Evolutionary conservation across 2,797 vertebrate genomes (phyloP), one percentile per base, ranked within the genome.

Genomic region (Acanthurus tractus): DNA sequence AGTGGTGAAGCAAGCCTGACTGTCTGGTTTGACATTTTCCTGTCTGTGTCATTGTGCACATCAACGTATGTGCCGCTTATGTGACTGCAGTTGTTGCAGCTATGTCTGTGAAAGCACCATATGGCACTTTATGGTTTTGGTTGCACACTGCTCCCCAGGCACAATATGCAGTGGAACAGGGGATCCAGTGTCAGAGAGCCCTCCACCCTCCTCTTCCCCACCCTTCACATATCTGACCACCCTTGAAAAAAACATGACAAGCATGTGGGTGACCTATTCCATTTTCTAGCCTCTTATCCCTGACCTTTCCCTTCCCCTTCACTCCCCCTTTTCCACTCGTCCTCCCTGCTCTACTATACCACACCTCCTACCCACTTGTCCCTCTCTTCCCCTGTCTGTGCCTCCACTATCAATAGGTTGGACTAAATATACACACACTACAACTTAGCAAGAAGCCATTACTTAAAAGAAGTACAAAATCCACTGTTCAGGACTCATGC

Each of bases 391-490:
- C 45, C 25, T 17, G 53, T 59, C 22, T 64, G 40, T 25, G 54
- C 52, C 64, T 79, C 53, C 58, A 65, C 88, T 87, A 79, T 90
- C 80, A 81, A 81, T 79, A 92, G 88, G 74, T 68, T 64, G 78
- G 46, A 77, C 92, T 95, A 94, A 93, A 94, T 91, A 91, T 94
- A 95, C 29, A 69, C 70, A 45, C 23, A 17, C 23, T 13, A 8
- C 14, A 14, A 38, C 42, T 73, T 6, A 48, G 54, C 23, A 62
- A 62, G 6, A 67, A 54, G 15, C n/a, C 1, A 4, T 66, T 72
- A 34, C 5, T 8, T 63, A 14, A 75, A 53, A 67, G 11, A 62
- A 1, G 42, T 20, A 25, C 20, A 36, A 22, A 23, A 0, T 1
- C 7, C 1, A 38, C 18, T 68, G 1, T 23, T 75, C 2, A 38